Base-by-base conservation (phyloP, 2,797 vertebrate genomes). In the Bradypodion pumilum region DNA sequence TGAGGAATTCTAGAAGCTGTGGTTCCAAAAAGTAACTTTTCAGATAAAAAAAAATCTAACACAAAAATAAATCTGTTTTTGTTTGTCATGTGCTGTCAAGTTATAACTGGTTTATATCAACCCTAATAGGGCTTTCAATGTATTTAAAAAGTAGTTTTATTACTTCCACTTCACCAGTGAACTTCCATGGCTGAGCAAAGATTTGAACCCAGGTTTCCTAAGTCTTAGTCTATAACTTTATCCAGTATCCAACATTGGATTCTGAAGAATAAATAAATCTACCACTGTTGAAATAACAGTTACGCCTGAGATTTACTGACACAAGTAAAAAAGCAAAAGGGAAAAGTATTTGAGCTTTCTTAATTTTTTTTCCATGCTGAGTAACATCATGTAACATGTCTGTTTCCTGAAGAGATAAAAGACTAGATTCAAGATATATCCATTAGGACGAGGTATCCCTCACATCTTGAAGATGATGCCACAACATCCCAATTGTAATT, bases 301-400 rank as follows among this genome's bases (percentile, higher is more conserved):
- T 5, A 21, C 7, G 12, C 13, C 13, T 74, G 69, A 85, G 10
- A 85, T 37, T 78, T 15, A 37, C 46, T 77, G 32, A 78, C 15
- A 73, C 80, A 82, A 83, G 80, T 81, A n/a, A 87, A 88, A 0
- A 82, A 68, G 63, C 35, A 49, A 35, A 29, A 37, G 70, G 0
- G 29, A 49, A 60, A 21, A 86, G 65, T 7, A 88, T 86, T 85
- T 35, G 85, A 85, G 7, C 3, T 37, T 77, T 83, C 86, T 75
- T 0, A 32, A 68, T 89, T 82, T 29, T 0, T 0, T 81, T 21
- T n/a, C 86, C 10, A 5, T 8, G 83, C 63, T 76, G 40, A 76
- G 5, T 7, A 60, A 12, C 49, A 10, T 82, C 82, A 81, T 16
- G 77, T 73, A 85, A 75, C 15, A 7, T 0, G 44, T 29, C 7